Evolutionary conservation across 2,113 vertebrate species (phyloP).

Genomic region (Bubo scandiacus): DNA sequence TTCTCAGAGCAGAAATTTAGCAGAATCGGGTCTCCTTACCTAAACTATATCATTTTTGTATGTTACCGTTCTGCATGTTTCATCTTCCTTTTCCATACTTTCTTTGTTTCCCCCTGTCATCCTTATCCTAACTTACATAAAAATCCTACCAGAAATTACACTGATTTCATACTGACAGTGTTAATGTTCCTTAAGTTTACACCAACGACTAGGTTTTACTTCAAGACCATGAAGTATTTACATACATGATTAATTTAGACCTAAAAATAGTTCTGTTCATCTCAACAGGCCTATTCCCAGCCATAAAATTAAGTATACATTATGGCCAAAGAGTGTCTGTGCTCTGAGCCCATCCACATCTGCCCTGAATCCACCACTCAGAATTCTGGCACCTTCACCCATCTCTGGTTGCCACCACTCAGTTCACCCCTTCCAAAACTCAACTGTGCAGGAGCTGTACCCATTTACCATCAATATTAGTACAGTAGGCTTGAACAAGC

Average conservation of each 20-base stretch:
- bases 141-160: neutral
- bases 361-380: neutral
- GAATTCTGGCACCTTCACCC: neutral
- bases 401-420: neutral
- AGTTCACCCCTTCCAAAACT: neutral
- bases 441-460: neutral
- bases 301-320: neutral
- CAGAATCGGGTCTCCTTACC: neutral
- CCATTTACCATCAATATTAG: neutral
- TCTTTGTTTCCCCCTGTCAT: neutral
- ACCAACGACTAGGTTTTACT: neutral
- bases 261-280: neutral
- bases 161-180: neutral
- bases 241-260: neutral
- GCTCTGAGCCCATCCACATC: neutral
- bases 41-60: fast-evolving
- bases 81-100: neutral
- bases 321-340: fast-evolving
- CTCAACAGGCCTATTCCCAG: neutral
- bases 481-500: neutral
- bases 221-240: neutral
- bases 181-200: neutral
- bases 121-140: neutral
- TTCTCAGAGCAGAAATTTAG: neutral
- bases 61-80: neutral